Evolutionary conservation across 2,888 invertebrate genomes (phyloP).

Genomic region (Epistrophe eligans): DNA sequence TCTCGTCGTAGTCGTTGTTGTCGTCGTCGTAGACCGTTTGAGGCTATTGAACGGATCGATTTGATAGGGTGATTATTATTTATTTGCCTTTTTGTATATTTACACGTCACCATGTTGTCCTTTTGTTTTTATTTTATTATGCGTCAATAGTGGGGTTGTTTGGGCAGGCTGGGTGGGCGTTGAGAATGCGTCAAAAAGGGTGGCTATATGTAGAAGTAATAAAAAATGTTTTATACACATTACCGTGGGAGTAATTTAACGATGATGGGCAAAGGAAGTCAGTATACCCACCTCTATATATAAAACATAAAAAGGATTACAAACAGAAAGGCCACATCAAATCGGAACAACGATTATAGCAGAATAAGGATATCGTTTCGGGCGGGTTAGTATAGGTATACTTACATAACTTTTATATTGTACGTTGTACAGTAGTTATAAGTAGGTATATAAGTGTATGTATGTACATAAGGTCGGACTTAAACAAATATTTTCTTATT

Average conservation of each 20-base stretch:
- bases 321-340: conserved; percentile 44
- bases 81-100: conserved; percentile 57
- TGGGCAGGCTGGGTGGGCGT: not conserved
- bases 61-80: conserved; percentile 71
- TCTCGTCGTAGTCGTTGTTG: not conserved
- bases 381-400: not conserved
- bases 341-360: conserved; percentile 60
- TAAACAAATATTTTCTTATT: conserved; percentile 54
- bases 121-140: conserved; percentile 70
- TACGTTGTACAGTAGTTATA: not conserved
- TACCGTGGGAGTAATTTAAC: not conserved
- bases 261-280: not conserved
- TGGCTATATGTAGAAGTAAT: conserved; percentile 19
- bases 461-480: conserved; percentile 11
- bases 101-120: conserved; percentile 63
- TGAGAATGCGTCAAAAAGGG: not conserved
- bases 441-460: not conserved
- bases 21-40: conserved; percentile 32
- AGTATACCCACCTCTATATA: not conserved
- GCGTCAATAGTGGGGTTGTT: conserved; percentile 45
- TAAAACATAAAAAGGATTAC: conserved; percentile 32
- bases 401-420: too few species aligned
- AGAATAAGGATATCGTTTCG: conserved; percentile 47
- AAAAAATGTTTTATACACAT: conserved; percentile 47
- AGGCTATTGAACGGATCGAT: conserved; percentile 61